phyloP scores from a whole-genome alignment of 2,888 invertebrate species.

The Andrena fulva region DNA sequence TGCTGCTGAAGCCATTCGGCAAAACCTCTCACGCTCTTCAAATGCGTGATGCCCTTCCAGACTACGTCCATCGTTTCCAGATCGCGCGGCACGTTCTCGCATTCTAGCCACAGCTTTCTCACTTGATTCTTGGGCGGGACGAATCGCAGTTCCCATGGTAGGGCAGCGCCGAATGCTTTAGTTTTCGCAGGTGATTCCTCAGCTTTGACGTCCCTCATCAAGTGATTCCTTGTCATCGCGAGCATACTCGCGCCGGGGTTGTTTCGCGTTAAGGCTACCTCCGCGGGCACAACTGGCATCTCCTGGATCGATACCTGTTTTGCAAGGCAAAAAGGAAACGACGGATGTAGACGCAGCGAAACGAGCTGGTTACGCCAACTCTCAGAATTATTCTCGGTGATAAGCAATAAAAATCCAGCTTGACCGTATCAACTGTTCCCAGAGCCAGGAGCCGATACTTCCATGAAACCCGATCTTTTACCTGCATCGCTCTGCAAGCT shows the following conservation, averaged over 20 bases:
- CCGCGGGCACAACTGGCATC: constrained; percentile 87
- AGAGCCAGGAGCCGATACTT: neutral
- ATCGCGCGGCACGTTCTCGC: constrained; percentile 86
- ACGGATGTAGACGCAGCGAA: neutral
- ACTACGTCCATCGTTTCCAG: constrained; percentile 88
- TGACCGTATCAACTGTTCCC: neutral
- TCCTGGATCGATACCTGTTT: constrained; percentile 86
- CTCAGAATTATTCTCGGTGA: neutral
- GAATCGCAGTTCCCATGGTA: constrained; percentile 86
- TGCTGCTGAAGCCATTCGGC: constrained; percentile 73
- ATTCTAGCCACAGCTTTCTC: constrained; percentile 86
- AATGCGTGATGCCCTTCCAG: constrained; percentile 88
- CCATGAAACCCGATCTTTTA: constrained; percentile 41
- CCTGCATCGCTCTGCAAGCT: constrained; percentile 79
- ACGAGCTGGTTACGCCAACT: neutral
- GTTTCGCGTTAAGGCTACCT: constrained; percentile 86
- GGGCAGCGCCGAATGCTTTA: constrained; percentile 86
- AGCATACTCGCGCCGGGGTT: constrained; percentile 86
- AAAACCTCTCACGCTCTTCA: constrained; percentile 82
- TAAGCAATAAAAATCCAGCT: neutral
- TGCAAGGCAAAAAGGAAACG: constrained; percentile 1
- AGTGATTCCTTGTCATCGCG: constrained; percentile 85
- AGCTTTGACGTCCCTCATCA: constrained; percentile 85
- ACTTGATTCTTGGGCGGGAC: constrained; percentile 86
- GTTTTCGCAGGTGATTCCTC: constrained; percentile 85